These are phyloP conservation scores for Leptopilina clavipes DNA, from an alignment of 1,140 invertebrate genomes.

Conservation along the genomic window DNA sequence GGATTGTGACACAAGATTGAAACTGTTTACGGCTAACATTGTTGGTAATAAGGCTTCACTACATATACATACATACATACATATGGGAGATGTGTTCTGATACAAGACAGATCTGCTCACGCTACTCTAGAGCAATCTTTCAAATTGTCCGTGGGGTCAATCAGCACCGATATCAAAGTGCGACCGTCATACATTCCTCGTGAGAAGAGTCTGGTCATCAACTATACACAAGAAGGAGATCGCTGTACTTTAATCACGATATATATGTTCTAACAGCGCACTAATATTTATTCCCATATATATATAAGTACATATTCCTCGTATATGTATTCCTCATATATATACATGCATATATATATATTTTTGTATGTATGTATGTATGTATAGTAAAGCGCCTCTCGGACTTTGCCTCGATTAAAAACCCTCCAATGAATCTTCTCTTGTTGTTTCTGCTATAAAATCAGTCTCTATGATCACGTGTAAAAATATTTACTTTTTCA, in stretches of 20 bases:
- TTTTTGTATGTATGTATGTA: too few relatives aligned
- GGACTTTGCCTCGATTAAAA: slow-evolving; percentile 33
- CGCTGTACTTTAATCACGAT: slow-evolving; percentile 29
- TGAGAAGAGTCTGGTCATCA: slow-evolving; percentile 41
- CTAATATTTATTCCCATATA: slow-evolving; percentile 30
- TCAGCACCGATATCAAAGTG: slow-evolving; percentile 50
- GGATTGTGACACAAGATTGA: neutral
- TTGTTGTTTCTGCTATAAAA: slow-evolving; percentile 16
- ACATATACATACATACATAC: neutral
- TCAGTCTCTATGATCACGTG: slow-evolving; percentile 6
- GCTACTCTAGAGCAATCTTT: slow-evolving; percentile 40
- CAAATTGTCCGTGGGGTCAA: slow-evolving; percentile 52
- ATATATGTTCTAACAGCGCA: slow-evolving; percentile 6
- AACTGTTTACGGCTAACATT: slow-evolving; percentile 22
- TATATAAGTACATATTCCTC: neutral
- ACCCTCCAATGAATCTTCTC: slow-evolving; percentile 24
- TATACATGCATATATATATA: neutral
- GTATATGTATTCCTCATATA: too few relatives aligned
- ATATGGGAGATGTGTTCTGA: slow-evolving; percentile 11
- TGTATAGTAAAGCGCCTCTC: neutral
- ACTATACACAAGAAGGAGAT: slow-evolving; percentile 27
- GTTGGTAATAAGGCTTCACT: slow-evolving; percentile 26
- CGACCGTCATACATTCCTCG: slow-evolving; percentile 40
- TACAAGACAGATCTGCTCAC: slow-evolving; percentile 28
- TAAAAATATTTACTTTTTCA: slow-evolving; percentile 28